These are phyloP conservation scores for Pristionchus mayeri DNA, from an alignment of 2,888 invertebrate genomes.

Conservation along the genomic window DNA sequence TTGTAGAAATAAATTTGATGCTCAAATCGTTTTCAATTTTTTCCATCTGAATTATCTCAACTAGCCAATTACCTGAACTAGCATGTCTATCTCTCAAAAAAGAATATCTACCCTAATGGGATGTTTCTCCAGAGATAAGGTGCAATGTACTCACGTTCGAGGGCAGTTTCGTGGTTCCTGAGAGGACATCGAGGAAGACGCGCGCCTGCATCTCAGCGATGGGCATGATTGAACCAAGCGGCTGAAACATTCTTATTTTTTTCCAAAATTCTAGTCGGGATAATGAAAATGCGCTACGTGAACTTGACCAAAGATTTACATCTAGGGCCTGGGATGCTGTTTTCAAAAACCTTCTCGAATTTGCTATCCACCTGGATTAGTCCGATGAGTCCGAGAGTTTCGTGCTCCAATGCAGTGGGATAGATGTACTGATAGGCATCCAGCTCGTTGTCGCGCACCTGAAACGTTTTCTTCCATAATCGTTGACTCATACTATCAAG, in stretches of 20 bases:
- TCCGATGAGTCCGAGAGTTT: slow-evolving; percentile 78
- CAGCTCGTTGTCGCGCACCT: slow-evolving; percentile 59
- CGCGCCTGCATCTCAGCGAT: slow-evolving; percentile 79
- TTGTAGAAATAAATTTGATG: not conserved
- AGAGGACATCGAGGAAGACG: slow-evolving; percentile 75
- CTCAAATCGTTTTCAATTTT: not conserved
- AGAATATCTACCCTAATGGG: too few species aligned
- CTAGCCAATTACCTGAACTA: too few species aligned
- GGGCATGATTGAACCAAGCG: slow-evolving; percentile 78
- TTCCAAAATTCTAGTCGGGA: too few species aligned
- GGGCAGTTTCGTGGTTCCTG: slow-evolving; percentile 40
- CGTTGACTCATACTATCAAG: too few species aligned
- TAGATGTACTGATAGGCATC: slow-evolving; percentile 77
- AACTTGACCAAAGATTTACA: too few species aligned
- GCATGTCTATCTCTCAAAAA: too few species aligned
- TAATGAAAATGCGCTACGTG: too few species aligned
- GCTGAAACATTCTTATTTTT: slow-evolving; percentile 58
- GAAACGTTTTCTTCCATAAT: not conserved
- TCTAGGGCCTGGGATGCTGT: too few species aligned
- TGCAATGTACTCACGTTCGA: not conserved
- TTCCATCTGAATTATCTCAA: too few species aligned
- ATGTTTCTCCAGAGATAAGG: too few species aligned
- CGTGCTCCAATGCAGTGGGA: slow-evolving; percentile 76
- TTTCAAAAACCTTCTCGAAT: too few species aligned
- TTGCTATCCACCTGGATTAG: slow-evolving; percentile 77